phyloP scores from a whole-genome alignment of 2,113 vertebrate species.

The Gymnorhina tibicen region DNA sequence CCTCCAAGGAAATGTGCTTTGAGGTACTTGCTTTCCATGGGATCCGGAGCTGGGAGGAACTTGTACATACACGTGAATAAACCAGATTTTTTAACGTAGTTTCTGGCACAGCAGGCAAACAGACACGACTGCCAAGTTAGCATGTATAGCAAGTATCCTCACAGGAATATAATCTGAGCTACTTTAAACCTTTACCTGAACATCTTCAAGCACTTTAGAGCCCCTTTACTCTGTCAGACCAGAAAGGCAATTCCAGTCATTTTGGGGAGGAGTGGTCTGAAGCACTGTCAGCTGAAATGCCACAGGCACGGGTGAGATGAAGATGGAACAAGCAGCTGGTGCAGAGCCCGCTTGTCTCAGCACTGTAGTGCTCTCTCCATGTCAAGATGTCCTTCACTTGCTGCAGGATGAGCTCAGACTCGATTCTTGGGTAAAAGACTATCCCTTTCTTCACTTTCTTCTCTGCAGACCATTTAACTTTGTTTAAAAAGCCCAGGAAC shows the following conservation, averaged over 20 bases:
- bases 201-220: background rate
- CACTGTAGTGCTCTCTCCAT: background rate
- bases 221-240: background rate
- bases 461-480: background rate
- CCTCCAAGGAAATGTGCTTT: background rate
- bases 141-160: background rate
- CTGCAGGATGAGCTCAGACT: background rate
- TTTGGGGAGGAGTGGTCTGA: background rate
- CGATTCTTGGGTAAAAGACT: background rate
- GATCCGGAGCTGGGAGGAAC: background rate
- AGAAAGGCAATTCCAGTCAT: background rate
- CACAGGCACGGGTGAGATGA: rapidly evolving
- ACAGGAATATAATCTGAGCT: background rate
- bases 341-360: background rate
- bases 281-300: background rate
- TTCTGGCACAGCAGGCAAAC: background rate
- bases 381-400: background rate
- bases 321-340: background rate
- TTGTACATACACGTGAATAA: background rate
- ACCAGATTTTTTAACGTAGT: background rate
- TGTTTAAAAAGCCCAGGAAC: background rate
- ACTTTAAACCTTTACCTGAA: background rate
- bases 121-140: background rate
- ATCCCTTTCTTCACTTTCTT: background rate
- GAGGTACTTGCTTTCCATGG: background rate